These are phyloP conservation scores for Spisula solida DNA, from an alignment of 2,888 invertebrate genomes.

Conservation along the genomic window DNA sequence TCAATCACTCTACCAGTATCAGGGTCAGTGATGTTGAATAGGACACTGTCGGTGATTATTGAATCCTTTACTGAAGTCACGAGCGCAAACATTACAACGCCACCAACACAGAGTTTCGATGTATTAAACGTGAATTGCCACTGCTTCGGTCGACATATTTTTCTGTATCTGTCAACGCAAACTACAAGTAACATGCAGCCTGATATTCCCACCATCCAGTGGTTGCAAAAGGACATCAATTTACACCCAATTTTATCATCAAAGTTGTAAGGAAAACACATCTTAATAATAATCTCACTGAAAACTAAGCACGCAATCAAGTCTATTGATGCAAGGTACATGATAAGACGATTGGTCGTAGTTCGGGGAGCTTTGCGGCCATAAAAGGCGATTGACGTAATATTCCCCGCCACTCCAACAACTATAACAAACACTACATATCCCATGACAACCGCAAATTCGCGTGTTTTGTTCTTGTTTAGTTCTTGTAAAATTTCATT, in stretches of 20 bases:
- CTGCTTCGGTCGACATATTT: no score
- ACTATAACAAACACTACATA: slow-evolving; percentile 29
- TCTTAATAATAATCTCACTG: slow-evolving; percentile 42
- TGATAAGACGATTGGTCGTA: slow-evolving; percentile 33
- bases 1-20: neutral
- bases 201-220: slow-evolving; percentile 25
- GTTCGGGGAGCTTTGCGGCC: slow-evolving; percentile 38
- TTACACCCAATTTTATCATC: slow-evolving; percentile 29
- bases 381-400: slow-evolving; percentile 29
- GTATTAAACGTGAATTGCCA: slow-evolving; percentile 17
- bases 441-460: slow-evolving; percentile 37
- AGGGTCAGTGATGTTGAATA: neutral
- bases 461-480: neutral
- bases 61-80: slow-evolving; percentile 26
- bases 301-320: slow-evolving; percentile 38
- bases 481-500: slow-evolving; percentile 32
- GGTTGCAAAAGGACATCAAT: slow-evolving; percentile 47
- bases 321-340: slow-evolving; percentile 22
- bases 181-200: neutral
- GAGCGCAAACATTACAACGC: slow-evolving; percentile 6
- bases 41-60: slow-evolving; percentile 30
- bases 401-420: slow-evolving; percentile 45
- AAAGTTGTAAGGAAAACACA: slow-evolving; percentile 42
- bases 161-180: no score
- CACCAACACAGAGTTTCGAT: slow-evolving; percentile 1